Base-by-base conservation (phyloP, 2,888 invertebrate species). In the Agriopis leucophaearia region DNA sequence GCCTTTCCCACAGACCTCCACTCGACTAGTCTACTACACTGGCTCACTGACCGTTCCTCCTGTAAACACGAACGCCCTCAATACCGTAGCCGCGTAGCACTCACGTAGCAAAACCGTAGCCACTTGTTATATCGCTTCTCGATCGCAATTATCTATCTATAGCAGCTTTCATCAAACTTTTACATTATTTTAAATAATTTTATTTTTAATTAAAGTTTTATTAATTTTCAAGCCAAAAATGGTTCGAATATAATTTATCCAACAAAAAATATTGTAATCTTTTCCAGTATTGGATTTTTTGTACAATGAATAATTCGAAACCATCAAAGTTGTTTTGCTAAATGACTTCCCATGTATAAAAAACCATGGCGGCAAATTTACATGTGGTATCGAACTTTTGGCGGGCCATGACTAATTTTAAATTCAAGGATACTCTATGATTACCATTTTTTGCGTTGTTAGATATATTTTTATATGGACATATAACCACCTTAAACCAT, bases 1-100 rank as follows among this genome's bases (percentile, higher is more conserved):
- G 78, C 82, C 74, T 86, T 86, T 85, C 85, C 88, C 80, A 89
- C 81, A 88, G 81, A 88, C 88, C 87, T 84, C 84, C 80, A 80
- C 78, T 79, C 70, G 74, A 72, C 74, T 76, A 77, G 73, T 77
- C 81, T 79, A 82, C 81, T 84, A 81, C 74, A 85, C 84, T 87
- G 82, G 81, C 84, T 82, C 81, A 85, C 78, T 84, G 84, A 83
- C 83, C 83, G 80, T 77, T 77, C 80, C 70, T 77, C 60, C 58
- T 48, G 64, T 59, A 67, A 62, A 45, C 66, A 62, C 52, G 7
- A 66, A 75, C 77, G 70, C 72, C 71, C 76, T 72, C 72, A 70
- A 70, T 74, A 71, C 57, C 66, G 71, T 74, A 72, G 64, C 51
- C 36, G 9, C 81, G 82, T 82, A 82, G 82, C 76, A 71, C 64